phyloP scores from a whole-genome alignment of 2,888 invertebrate species.

The Nemoura dubitans region DNA sequence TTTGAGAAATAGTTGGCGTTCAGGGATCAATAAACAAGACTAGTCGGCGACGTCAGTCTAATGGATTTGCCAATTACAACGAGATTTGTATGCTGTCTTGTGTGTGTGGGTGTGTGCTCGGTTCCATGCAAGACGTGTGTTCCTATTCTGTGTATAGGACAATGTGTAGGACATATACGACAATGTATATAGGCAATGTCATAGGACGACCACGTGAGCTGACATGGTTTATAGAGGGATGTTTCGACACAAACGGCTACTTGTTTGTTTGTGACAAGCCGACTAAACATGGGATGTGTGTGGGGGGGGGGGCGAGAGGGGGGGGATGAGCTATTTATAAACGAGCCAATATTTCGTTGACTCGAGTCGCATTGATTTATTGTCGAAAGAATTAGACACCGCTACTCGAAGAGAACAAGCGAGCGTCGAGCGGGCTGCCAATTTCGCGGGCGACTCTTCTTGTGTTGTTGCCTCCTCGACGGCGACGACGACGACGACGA shows the following conservation, averaged over 20 bases:
- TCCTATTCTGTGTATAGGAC: neutral
- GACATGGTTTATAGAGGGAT: neutral
- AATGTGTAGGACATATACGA: no score
- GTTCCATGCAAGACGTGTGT: neutral
- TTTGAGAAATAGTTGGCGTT: neutral
- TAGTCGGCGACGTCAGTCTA: neutral
- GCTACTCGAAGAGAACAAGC: neutral
- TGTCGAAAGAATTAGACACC: constrained; percentile 50
- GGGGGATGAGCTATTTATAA: constrained; percentile 21
- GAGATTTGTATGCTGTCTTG: constrained; percentile 23
- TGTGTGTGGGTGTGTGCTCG: no score
- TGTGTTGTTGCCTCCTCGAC: neutral
- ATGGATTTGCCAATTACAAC: constrained; percentile 36
- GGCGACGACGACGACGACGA: constrained; percentile 9
- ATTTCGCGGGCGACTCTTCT: neutral
- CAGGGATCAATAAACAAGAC: neutral
- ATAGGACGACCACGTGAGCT: no score
- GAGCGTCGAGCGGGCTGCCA: neutral
- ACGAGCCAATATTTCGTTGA: constrained; percentile 1
- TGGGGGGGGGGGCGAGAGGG: no score
- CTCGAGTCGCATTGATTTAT: constrained; percentile 48
- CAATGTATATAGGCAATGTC: no score
- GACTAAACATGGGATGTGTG: neutral
- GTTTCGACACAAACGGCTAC: neutral
- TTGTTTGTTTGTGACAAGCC: neutral